Evolutionary conservation across 2,797 vertebrate genomes (phyloP), one percentile per base, ranked within the genome.

Genomic region (Arremon aurantiirostris): DNA sequence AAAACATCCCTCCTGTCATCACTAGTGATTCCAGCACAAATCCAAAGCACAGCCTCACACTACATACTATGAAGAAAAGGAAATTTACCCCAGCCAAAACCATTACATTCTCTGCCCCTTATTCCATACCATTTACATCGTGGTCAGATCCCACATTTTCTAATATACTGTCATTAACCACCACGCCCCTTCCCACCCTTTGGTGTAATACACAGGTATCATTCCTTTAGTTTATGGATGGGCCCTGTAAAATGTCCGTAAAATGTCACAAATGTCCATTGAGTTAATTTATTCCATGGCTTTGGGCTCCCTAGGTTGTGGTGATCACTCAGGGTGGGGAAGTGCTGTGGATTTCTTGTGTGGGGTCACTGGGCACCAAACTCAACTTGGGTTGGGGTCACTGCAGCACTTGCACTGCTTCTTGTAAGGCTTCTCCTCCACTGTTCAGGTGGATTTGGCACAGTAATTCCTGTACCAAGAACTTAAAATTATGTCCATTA

Each of bases 101-200:
- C n/a, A 50, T 26, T 32, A 27, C 10, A 17, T 55, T 65, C 28
- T 77, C 30, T 14, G 19, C 3, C 18, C 14, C 8, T 49, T 61
- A 21, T 66, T 60, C 53, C 41, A 34, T 34, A 34, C 4, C 35
- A 34, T 34, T 57, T 34, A 52, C 8, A 17, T 23, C 10, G 9
- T 12, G 14, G 42, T 44, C 8, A 66, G 17, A 32, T 68, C 34
- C 23, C 55, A 68, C 30, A 15, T 21, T 57, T 42, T 22, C 32
- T 26, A 57, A 24, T 7, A 28, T 8, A n/a, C 2, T 4, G 2
- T 47, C 18, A 13, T 57, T 57, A 52, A 14, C 35, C 11, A 57
- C 21, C 6, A 19, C 0, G 0, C 3, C 2, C 26, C 14, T 81
- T 82, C 34, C 14, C 32, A 24, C 47, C 34, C 34, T 68, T 46